Base-by-base conservation (phyloP, 2,113 vertebrate species). In the Lepidothrix coronata region DNA sequence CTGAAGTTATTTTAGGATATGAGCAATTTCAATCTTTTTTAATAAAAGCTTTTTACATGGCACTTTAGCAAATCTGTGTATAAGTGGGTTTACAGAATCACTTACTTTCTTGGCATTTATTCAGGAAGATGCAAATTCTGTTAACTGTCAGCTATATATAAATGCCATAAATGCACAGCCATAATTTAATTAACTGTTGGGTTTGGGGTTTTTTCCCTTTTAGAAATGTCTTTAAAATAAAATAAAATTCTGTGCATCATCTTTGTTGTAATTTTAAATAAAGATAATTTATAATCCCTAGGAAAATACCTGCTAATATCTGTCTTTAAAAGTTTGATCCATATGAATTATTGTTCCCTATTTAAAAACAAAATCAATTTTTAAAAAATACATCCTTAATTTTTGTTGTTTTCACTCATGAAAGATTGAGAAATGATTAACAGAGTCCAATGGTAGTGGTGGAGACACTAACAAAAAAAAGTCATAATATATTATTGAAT, bases 1-100 rank as follows among this genome's bases (percentile, higher is more conserved):
- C 95, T 48, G 9, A 95, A 96, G 95, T 94, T 98, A 98, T 98
- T 98, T 97, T 98, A 94, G 95, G 97, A 97, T 97, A 98, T 96
- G 95, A 98, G 95, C 93, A 97, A 98, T 98, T 98, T 98, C 96
- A 96, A 97, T 97, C 95, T 97, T 97, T 96, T 97, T 98, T 97
- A 98, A 97, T 97, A 97, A 97, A 98, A 97, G 82, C 95, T 96
- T 97, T 98, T 97, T 81, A 71, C 96, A 90, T 94, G 93, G 94
- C 75, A 97, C 96, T 98, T 98, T 93, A 97, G 96, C 93, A 97
- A 95, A 97, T 97, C 79, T 98, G 95, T 96, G 85, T 97, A 73
- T 97, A 98, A 97, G 97, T 97, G 96, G 94, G 96, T 96, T 98
- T 95, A 97, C 93, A 97, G 96, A 98, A 95, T 93, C 94, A 95